Conservation (phyloP, 2,888 invertebrate species). For the Crossocerus cetratus region DNA sequence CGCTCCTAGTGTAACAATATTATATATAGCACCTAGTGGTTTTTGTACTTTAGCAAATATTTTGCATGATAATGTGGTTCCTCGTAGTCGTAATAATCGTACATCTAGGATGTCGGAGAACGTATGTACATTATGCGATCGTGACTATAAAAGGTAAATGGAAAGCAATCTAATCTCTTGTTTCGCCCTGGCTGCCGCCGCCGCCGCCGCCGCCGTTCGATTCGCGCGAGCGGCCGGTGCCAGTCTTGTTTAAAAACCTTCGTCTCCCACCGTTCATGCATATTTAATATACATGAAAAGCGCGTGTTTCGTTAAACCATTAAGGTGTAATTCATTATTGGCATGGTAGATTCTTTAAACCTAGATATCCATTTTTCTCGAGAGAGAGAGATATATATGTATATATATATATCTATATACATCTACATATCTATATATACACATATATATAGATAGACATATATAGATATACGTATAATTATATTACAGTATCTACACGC, state of each 20-base stretch:
- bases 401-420: too few species aligned
- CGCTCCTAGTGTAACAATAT: slow-evolving; percentile 72
- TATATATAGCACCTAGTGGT: slow-evolving; percentile 75
- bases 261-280: slow-evolving; percentile 48
- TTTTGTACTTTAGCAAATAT: slow-evolving; percentile 76
- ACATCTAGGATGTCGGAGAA: slow-evolving; percentile 65
- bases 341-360: slow-evolving; percentile 60
- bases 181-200: slow-evolving; percentile 36
- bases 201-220: too few species aligned
- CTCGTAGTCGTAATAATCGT: slow-evolving; percentile 58
- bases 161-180: slow-evolving; percentile 63
- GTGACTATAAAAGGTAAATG: slow-evolving; percentile 67
- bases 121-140: slow-evolving; percentile 74
- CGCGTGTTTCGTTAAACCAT: slow-evolving; percentile 54
- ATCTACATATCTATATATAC: too few species aligned
- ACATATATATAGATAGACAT: too few species aligned
- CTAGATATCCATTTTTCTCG: slow-evolving; percentile 42
- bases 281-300: slow-evolving; percentile 66
- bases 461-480: too few species aligned
- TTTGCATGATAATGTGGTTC: slow-evolving; percentile 72
- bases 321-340: slow-evolving; percentile 64
- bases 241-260: slow-evolving; percentile 48
- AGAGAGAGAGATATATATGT: too few species aligned
- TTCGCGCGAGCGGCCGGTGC: slow-evolving; percentile 46
- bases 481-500: slow-evolving; percentile 74